Conservation (phyloP, 2,888 invertebrate species). For the Xestoiulus laeticollis region DNA sequence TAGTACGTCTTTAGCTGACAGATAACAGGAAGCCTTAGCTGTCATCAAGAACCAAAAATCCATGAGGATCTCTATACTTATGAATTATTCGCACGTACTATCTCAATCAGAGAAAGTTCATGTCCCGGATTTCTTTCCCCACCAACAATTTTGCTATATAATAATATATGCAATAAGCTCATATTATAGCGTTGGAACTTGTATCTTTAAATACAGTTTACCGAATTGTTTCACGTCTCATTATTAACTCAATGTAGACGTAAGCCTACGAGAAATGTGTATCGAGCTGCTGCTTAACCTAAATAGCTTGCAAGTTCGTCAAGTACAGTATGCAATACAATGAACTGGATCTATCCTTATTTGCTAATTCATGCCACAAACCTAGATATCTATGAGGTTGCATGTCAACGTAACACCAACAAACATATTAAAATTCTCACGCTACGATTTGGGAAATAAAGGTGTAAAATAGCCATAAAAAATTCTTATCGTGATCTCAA, state of each 20-base stretch:
- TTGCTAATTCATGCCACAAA: conserved; percentile 1
- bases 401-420: neutral
- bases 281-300: conserved; percentile 1
- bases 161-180: neutral
- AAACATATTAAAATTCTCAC: conserved; percentile 15
- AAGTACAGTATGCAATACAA: neutral
- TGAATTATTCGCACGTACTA: neutral
- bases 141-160: neutral
- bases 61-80: neutral
- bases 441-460: neutral
- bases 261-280: neutral
- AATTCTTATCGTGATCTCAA: neutral
- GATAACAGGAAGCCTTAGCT: neutral
- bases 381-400: neutral
- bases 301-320: neutral
- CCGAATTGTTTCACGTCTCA: neutral
- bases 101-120: neutral
- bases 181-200: neutral
- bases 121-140: neutral
- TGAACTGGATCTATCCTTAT: neutral
- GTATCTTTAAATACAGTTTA: neutral
- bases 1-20: neutral
- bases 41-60: neutral
- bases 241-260: neutral
- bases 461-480: neutral